Percentiles rank a stretch among this genome's conserved stretches.
Evolutionary conservation across 2,888 invertebrate genomes (phyloP).

Genomic region (Gerosis bhagava): DNA sequence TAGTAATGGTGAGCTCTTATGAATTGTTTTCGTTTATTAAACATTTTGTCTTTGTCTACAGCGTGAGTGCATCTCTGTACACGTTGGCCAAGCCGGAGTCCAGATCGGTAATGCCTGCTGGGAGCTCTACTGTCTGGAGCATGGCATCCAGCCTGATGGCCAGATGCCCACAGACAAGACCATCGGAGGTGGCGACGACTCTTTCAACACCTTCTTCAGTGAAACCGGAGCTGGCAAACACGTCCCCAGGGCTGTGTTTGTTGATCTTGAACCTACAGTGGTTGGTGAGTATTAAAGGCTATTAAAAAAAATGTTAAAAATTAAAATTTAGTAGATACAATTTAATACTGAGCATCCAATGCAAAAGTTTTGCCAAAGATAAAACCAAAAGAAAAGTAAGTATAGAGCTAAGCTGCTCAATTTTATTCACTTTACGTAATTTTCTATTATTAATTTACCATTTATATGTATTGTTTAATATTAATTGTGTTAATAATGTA

Average conservation of each 20-base stretch:
- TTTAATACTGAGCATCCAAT: not conserved
- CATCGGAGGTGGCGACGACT: conserved; percentile 95
- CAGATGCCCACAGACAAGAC: conserved; percentile 97
- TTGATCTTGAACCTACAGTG: conserved; percentile 98
- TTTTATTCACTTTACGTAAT: no score
- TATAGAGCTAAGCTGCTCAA: no score
- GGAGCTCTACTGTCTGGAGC: conserved; percentile 94
- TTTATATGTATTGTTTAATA: no score
- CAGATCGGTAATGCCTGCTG: conserved; percentile 96
- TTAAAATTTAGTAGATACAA: no score
- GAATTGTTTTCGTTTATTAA: not conserved
- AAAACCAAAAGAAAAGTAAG: no score
- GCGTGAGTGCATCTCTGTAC: conserved; percentile 86
- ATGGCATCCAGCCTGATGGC: conserved; percentile 96
- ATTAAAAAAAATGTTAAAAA: no score
- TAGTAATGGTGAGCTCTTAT: not conserved
- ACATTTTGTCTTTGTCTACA: conserved; percentile 45
- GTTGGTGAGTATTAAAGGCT: conserved; percentile 84
- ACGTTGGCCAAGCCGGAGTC: conserved; percentile 86
- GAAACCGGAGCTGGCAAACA: conserved; percentile 98
- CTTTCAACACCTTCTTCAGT: conserved; percentile 97
- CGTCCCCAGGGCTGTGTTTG: conserved; percentile 96
- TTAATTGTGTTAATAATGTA: no score
- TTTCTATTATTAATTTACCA: no score
- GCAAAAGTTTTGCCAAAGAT: no score